Conservation (phyloP, 2,113 vertebrate genomes). For the Chascanopsetta lugubris region DNA sequence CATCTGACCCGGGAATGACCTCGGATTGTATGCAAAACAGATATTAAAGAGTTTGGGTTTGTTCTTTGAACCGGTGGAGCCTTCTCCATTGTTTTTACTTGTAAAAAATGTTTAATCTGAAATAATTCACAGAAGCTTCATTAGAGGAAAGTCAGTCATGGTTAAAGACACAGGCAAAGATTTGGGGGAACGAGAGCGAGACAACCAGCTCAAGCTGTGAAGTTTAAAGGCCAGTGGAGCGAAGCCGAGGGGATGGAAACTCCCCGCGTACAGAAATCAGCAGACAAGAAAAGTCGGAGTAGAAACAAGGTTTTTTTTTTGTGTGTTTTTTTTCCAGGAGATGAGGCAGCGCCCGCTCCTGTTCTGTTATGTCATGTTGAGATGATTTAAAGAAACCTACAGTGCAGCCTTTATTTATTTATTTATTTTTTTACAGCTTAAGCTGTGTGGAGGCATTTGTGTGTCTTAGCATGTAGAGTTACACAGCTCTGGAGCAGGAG, state of each 20-base stretch:
- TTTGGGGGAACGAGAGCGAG: not conserved
- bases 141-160: constrained; percentile 23
- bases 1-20: too few species aligned
- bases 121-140: constrained; percentile 10
- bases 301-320: constrained; percentile 8
- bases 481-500: constrained; percentile 31
- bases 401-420: not conserved
- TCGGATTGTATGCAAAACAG: too few species aligned
- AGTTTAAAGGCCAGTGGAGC: constrained; percentile 43
- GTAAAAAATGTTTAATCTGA: not conserved
- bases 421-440: constrained; percentile 35
- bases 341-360: constrained; percentile 11
- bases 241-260: constrained; percentile 43
- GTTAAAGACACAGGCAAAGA: constrained; percentile 33
- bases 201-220: not conserved
- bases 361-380: constrained; percentile 38
- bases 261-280: constrained; percentile 29
- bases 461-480: constrained; percentile 30
- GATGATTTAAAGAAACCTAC: constrained; percentile 44
- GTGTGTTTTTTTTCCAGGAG: constrained; percentile 35
- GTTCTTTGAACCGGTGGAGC: too few species aligned
- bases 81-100: too few species aligned
- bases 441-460: constrained; percentile 47
- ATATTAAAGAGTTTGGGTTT: too few species aligned
- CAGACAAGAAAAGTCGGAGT: constrained; percentile 21